Percentiles rank a stretch among this genome's conserved stretches.
phyloP scores from a whole-genome alignment of 2,797 vertebrate species.

The Oreochromis mossambicus region DNA sequence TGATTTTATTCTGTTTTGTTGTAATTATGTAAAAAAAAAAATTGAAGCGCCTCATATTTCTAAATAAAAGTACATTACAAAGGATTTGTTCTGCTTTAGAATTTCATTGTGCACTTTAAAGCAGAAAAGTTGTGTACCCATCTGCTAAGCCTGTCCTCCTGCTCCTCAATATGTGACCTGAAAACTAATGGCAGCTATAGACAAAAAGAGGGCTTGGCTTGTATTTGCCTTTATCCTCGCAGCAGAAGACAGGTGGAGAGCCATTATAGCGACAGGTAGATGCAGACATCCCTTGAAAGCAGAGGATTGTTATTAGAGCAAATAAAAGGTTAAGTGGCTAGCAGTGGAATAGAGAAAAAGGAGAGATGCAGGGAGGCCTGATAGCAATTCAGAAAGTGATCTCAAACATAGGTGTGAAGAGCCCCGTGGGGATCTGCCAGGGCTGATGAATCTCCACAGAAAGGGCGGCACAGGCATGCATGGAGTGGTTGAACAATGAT shows the following conservation, averaged over 20 bases:
- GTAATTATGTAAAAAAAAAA: neutral
- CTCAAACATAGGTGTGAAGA: slow-evolving; percentile 31
- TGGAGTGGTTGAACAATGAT: slow-evolving; percentile 3
- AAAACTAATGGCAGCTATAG: neutral
- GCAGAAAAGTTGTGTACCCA: neutral
- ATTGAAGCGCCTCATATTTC: neutral
- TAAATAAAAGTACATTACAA: neutral
- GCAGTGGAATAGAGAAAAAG: neutral
- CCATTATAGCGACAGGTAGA: neutral
- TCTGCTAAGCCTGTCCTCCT: neutral
- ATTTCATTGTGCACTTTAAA: neutral
- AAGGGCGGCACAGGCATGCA: slow-evolving; percentile 12
- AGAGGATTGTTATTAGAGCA: neutral
- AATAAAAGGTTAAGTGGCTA: slow-evolving; percentile 10
- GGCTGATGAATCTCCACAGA: slow-evolving; percentile 30
- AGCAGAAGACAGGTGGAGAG: neutral
- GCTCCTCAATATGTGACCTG: neutral
- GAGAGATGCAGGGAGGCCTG: neutral
- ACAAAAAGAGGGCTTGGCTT: neutral
- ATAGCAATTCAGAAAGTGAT: slow-evolving; percentile 27
- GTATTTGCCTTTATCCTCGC: neutral
- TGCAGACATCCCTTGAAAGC: neutral
- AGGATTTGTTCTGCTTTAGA: neutral
- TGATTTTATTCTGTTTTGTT: neutral
- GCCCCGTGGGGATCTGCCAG: slow-evolving; percentile 2